A percentile compares a stretch with the other conserved stretches of the same genome.
These are phyloP conservation scores for Florisuga fusca DNA, from an alignment of 2,797 vertebrate species.

Conservation along the genomic window DNA sequence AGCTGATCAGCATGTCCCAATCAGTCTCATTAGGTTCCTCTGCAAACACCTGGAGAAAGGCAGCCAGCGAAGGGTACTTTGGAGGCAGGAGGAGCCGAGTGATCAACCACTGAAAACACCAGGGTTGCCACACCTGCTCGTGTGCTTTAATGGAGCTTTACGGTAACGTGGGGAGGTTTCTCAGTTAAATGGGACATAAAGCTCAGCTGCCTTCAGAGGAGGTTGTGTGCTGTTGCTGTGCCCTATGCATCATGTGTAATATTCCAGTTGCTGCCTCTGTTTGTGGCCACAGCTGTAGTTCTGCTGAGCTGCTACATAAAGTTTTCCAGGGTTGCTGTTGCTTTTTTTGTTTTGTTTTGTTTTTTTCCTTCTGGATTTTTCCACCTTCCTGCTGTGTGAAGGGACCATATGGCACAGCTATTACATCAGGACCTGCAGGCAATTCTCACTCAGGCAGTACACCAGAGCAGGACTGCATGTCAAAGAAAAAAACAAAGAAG, in stretches of 20 bases:
- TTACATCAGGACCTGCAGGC: conserved; percentile 41
- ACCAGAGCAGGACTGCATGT: neutral
- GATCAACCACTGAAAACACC: conserved; percentile 2
- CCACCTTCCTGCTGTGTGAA: conserved; percentile 29
- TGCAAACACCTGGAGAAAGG: conserved; percentile 35
- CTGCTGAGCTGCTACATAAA: conserved; percentile 33
- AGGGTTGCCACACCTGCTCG: conserved; percentile 10
- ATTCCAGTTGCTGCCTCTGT: conserved; percentile 59
- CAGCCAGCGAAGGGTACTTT: conserved; percentile 20
- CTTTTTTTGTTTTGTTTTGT: neutral
- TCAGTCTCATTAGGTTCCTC: conserved; percentile 13
- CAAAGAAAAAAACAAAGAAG: neutral
- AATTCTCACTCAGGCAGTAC: conserved; percentile 33
- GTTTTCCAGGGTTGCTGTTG: conserved; percentile 15
- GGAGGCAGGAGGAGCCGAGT: conserved; percentile 2
- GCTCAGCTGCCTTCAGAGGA: conserved; percentile 53
- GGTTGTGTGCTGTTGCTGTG: neutral
- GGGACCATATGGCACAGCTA: conserved; percentile 41
- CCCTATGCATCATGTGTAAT: neutral
- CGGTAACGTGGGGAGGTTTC: neutral
- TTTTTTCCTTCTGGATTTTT: conserved; percentile 50
- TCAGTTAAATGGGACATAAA: conserved; percentile 62
- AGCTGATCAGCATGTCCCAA: conserved; percentile 6
- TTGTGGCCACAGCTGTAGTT: conserved; percentile 55
- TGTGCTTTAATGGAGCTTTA: neutral